Conservation (phyloP, 2,113 vertebrate species). For the Tautogolabrus adspersus region DNA sequence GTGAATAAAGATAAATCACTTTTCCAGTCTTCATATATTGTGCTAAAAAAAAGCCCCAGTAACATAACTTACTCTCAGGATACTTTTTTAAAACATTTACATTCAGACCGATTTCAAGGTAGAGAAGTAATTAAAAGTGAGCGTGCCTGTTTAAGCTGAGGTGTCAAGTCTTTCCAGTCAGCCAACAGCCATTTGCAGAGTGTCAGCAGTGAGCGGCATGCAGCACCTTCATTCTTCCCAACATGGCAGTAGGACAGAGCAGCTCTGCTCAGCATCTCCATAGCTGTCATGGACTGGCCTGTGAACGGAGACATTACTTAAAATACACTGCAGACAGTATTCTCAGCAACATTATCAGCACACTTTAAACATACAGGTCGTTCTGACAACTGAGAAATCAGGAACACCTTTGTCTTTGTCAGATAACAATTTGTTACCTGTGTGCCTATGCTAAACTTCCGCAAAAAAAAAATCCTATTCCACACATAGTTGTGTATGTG, state of each 20-base stretch:
- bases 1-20: not conserved
- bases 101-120: not conserved
- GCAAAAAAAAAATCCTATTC: no score
- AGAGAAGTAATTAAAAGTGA: not conserved
- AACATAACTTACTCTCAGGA: not conserved
- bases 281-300: conserved; percentile 94
- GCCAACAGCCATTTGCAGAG: conserved; percentile 96
- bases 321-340: not conserved
- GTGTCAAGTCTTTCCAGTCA: conserved; percentile 98
- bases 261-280: conserved; percentile 97
- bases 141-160: conserved; percentile 91
- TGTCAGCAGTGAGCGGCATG: conserved; percentile 95
- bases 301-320: conserved; percentile 17
- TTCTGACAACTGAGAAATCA: not conserved
- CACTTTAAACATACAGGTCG: not conserved
- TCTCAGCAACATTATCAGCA: accelerated
- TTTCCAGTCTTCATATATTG: not conserved
- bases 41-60: not conserved
- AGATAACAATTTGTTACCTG: not conserved
- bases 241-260: conserved; percentile 93
- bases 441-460: not conserved
- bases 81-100: not conserved
- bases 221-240: conserved; percentile 93
- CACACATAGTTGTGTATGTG: not conserved
- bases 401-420: not conserved